Conservation (phyloP, 2,797 vertebrate species). For the Xenentodon cancila region DNA sequence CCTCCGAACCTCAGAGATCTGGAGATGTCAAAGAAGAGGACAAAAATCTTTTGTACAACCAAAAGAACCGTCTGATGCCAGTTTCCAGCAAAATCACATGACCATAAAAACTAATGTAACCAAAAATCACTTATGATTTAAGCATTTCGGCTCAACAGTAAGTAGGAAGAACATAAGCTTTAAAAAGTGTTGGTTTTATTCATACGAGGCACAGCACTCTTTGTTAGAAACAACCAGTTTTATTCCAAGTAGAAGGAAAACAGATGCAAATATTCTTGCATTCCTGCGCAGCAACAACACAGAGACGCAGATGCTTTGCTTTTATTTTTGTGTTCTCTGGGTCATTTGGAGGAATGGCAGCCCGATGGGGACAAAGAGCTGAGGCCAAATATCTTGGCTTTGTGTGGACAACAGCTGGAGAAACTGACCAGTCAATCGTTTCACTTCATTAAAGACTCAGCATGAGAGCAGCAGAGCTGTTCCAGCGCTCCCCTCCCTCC, state of each 20-base stretch:
- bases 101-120: no score
- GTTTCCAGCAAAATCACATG: no score
- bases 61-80: no score
- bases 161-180: no score
- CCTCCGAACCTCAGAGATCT: no score
- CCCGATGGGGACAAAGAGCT: constrained; percentile 65
- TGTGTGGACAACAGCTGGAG: constrained; percentile 76
- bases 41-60: no score
- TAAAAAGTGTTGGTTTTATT: no score
- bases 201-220: no score
- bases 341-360: constrained; percentile 65
- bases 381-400: constrained; percentile 76
- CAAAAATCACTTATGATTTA: no score
- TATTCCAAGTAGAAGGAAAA: not conserved
- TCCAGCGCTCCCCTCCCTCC: constrained; percentile 46
- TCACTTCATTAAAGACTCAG: constrained; percentile 82
- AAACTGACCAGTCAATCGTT: constrained; percentile 75
- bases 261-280: constrained; percentile 66
- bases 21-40: no score
- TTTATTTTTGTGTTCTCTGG: constrained; percentile 45
- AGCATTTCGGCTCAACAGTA: no score
- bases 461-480: constrained; percentile 62
- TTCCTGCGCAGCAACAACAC: constrained; percentile 60
- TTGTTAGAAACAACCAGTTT: no score
- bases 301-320: constrained; percentile 70